These are phyloP conservation scores for Leptinotarsa haldemani DNA, from an alignment of 2,888 invertebrate genomes.

Conservation along the genomic window DNA sequence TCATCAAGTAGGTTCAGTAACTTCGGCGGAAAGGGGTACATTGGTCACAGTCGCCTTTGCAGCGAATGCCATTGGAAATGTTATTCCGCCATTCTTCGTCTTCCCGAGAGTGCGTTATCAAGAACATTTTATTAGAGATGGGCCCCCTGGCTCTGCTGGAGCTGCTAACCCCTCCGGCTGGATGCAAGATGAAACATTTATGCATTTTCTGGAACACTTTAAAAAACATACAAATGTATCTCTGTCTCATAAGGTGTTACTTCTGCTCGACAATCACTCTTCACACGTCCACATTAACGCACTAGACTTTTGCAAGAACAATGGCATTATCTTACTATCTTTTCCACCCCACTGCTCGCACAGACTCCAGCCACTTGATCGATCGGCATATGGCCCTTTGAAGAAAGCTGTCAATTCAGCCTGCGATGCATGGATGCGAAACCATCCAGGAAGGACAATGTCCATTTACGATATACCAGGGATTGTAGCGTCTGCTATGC, in stretches of 20 bases:
- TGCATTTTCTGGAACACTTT: slow-evolving; percentile 45
- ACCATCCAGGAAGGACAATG: slow-evolving; percentile 38
- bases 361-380: slow-evolving; percentile 44
- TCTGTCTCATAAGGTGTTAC: slow-evolving; percentile 36
- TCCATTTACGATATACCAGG: too few relatives aligned
- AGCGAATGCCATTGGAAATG: slow-evolving; percentile 35
- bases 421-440: slow-evolving; percentile 43
- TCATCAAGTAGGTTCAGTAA: slow-evolving; percentile 59
- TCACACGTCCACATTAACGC: slow-evolving; percentile 27
- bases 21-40: slow-evolving; percentile 59
- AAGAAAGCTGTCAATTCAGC: slow-evolving; percentile 41
- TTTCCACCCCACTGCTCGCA: slow-evolving; percentile 30
- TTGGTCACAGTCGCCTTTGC: slow-evolving; percentile 30
- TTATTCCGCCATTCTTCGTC: slow-evolving; percentile 56
- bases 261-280: slow-evolving; percentile 44
- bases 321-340: slow-evolving; percentile 30
- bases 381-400: slow-evolving; percentile 43
- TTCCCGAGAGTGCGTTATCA: slow-evolving; percentile 51
- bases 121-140: slow-evolving; percentile 11
- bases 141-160: slow-evolving; percentile 43
- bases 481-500: too few relatives aligned
- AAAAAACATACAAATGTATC: slow-evolving; percentile 38
- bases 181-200: slow-evolving; percentile 46
- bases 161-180: slow-evolving; percentile 47
- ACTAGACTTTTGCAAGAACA: slow-evolving; percentile 32